Conservation (phyloP, 2,888 invertebrate species). For the Escarpia spicata region DNA sequence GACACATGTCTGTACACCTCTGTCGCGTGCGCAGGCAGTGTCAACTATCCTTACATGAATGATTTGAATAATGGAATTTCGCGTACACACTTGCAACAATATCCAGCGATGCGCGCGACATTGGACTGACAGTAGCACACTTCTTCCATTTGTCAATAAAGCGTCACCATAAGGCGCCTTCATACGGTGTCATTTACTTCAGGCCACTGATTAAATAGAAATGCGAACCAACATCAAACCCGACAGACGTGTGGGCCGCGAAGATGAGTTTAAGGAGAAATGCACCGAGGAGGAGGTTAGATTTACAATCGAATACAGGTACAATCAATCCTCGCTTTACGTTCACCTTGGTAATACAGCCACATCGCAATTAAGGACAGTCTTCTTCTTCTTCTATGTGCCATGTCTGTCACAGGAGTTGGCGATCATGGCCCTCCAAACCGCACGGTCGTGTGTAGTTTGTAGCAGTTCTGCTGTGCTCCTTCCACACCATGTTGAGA, state of each 20-base stretch:
- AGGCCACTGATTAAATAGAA: neutral
- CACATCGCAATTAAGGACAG: too few relatives aligned
- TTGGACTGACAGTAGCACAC: neutral
- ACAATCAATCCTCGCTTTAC: too few relatives aligned
- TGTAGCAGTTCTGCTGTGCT: too few relatives aligned
- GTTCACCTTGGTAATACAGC: too few relatives aligned
- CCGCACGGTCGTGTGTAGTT: too few relatives aligned
- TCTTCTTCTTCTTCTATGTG: too few relatives aligned
- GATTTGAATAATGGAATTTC: neutral
- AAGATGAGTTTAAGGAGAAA: neutral
- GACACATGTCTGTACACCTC: neutral
- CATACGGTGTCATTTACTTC: neutral
- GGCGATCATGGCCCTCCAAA: too few relatives aligned
- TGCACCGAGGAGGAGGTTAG: too few relatives aligned
- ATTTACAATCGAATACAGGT: too few relatives aligned
- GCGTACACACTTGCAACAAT: neutral
- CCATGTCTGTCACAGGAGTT: too few relatives aligned
- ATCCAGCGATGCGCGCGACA: neutral
- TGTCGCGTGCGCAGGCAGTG: neutral
- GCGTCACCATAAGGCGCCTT: too few relatives aligned
- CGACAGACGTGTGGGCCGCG: neutral
- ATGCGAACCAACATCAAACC: neutral
- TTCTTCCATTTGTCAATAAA: neutral
- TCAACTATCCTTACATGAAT: neutral
- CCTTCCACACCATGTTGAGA: too few relatives aligned